phyloP scores from a whole-genome alignment of 2,113 vertebrate genomes.

The Sclerurus mexicanus region DNA sequence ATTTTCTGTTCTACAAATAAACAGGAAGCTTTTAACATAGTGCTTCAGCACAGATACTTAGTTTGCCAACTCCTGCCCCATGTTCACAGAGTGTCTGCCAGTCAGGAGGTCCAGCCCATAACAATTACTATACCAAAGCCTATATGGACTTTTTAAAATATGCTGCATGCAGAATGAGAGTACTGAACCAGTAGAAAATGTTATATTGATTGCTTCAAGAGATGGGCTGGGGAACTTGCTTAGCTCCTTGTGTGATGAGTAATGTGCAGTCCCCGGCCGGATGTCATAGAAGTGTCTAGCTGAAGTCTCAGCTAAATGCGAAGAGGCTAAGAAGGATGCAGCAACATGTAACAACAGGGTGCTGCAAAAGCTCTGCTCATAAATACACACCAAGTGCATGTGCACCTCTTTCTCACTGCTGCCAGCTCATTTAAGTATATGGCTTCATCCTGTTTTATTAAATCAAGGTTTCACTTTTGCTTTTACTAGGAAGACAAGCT shows the following conservation, averaged over 20 bases:
- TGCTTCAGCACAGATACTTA: background rate
- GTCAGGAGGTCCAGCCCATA: background rate
- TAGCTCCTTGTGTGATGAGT: background rate
- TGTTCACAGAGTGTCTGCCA: background rate
- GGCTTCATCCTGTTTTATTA: background rate
- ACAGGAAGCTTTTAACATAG: background rate
- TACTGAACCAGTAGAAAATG: background rate
- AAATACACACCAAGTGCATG: background rate
- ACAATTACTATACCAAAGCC: background rate
- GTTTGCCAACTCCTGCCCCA: background rate
- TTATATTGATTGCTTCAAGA: accelerated
- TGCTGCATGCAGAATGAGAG: background rate
- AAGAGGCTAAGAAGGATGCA: background rate
- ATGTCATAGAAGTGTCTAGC: background rate
- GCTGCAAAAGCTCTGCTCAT: background rate
- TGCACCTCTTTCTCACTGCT: background rate
- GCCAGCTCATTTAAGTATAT: background rate
- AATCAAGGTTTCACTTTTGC: background rate
- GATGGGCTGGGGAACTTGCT: background rate
- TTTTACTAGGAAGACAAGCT: background rate
- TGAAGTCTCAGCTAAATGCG: background rate
- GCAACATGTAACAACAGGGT: background rate
- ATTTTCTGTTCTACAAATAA: background rate
- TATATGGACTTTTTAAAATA: background rate
- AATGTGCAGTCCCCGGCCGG: background rate